Evolutionary conservation across 2,888 invertebrate species (phyloP).

Genomic region (Parthenolecanium corni): DNA sequence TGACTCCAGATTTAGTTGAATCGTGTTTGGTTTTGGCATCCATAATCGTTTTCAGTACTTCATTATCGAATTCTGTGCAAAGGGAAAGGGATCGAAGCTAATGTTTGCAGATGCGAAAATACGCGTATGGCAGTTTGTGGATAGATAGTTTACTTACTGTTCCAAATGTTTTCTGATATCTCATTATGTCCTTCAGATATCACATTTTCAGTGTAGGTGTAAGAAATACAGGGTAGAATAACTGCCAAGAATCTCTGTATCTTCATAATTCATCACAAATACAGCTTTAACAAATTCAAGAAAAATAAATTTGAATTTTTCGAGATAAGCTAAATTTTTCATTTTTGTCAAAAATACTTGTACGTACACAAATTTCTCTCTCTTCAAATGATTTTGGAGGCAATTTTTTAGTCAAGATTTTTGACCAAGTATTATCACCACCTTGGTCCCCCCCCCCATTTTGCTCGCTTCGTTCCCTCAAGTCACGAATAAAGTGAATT

Average conservation of each 20-base stretch:
- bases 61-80: constrained; percentile 9
- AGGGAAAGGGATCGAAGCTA: background rate
- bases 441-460: no score
- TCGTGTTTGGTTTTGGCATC: background rate
- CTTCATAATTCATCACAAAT: no score
- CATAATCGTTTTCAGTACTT: background rate
- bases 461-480: no score
- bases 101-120: background rate
- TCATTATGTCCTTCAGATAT: background rate
- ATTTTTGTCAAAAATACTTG: no score
- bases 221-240: background rate
- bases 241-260: background rate
- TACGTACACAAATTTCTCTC: no score
- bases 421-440: no score
- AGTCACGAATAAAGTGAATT: no score
- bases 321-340: no score
- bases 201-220: background rate
- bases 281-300: no score
- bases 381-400: no score
- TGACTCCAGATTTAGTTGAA: background rate
- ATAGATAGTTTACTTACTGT: background rate
- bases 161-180: background rate
- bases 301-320: no score
- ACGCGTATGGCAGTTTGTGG: background rate
- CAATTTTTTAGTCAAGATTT: no score